Percentiles rank a stretch among this genome's conserved stretches.
These are phyloP conservation scores for Doris montereyensis DNA, from an alignment of 2,888 invertebrate genomes.

Conservation along the genomic window DNA sequence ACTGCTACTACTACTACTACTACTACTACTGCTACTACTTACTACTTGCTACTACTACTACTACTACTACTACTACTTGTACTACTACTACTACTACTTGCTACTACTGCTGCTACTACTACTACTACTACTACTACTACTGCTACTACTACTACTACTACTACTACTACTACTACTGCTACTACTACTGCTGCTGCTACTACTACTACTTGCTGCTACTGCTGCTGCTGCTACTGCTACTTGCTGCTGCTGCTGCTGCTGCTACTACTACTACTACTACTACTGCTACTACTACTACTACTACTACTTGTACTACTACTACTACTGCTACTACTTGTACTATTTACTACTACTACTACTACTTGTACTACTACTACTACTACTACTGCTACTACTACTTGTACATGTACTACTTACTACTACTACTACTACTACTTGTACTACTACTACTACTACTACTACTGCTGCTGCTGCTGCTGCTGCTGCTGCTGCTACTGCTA, in stretches of 20 bases:
- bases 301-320: conserved; percentile 31
- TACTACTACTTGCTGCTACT: conserved; percentile 23
- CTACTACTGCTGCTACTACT: conserved; percentile 36
- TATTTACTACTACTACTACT: conserved; percentile 15
- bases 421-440: conserved; percentile 40
- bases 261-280: conserved; percentile 31
- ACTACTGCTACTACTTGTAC: conserved; percentile 25
- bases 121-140: conserved; percentile 32
- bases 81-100: conserved; percentile 37
- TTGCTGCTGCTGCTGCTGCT: not conserved
- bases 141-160: conserved; percentile 39
- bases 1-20: too few relatives aligned
- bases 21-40: not conserved
- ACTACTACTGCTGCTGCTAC: conserved; percentile 7
- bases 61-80: conserved; percentile 38
- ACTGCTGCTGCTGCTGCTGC: not conserved
- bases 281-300: conserved; percentile 12
- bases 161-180: conserved; percentile 41
- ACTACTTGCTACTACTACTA: conserved; percentile 21
- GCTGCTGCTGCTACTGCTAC: conserved; percentile 17
- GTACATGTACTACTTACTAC: conserved; percentile 39
- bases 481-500: conserved; percentile 1
- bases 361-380: conserved; percentile 38
- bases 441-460: conserved; percentile 43
- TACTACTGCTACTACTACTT: conserved; percentile 30